Conservation (phyloP, 2,797 vertebrate species). For the Lemur catta region DNA sequence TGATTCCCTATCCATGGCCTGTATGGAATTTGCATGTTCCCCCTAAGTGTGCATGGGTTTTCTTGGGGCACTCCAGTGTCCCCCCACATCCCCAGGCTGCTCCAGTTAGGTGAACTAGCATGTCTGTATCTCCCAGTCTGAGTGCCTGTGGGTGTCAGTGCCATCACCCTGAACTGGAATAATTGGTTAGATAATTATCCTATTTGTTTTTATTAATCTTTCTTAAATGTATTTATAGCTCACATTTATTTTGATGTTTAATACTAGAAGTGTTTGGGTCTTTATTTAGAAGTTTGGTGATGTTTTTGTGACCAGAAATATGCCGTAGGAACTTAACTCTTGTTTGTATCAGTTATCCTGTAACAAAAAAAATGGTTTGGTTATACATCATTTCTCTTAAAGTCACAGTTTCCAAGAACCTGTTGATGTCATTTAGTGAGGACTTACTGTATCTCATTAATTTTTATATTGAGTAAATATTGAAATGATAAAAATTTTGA, state of each 20-base stretch:
- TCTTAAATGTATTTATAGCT: not conserved
- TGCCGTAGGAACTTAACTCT: not conserved
- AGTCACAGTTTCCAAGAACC: not conserved
- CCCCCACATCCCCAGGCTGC: no score
- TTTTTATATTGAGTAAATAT: not conserved
- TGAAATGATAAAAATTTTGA: not conserved
- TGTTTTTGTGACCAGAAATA: not conserved
- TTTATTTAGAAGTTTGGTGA: not conserved
- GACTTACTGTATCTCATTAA: not conserved
- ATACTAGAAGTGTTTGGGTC: not conserved
- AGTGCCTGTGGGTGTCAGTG: no score
- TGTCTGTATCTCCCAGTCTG: no score
- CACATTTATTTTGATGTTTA: not conserved
- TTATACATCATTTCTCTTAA: not conserved
- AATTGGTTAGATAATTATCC: not conserved
- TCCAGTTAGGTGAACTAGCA: no score
- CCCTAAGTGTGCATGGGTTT: not conserved
- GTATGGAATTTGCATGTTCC: not conserved
- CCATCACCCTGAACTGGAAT: not conserved
- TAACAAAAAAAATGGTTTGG: not conserved
- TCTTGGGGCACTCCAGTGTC: not conserved
- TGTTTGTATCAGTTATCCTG: not conserved
- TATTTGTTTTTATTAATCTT: not conserved
- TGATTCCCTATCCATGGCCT: not conserved
- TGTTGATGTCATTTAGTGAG: not conserved